phyloP scores from a whole-genome alignment of 2,888 invertebrate species.

The Heterodera filipjevi region DNA sequence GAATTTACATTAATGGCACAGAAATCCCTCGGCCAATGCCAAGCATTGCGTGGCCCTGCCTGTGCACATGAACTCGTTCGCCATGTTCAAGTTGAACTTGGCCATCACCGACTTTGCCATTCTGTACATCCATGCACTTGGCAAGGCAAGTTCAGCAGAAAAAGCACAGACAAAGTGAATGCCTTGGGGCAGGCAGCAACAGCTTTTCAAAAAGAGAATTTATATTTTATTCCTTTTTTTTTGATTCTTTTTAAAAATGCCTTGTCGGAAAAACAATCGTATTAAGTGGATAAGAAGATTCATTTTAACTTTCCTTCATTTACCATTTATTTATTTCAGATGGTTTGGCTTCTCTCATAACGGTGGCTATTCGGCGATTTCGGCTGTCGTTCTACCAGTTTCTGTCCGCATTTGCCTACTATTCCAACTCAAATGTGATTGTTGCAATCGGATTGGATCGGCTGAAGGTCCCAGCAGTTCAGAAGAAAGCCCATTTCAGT shows the following conservation, averaged over 20 bases:
- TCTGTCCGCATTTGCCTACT: constrained; percentile 56
- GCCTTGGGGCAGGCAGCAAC: no score
- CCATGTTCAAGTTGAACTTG: constrained; percentile 56
- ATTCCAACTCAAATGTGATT: constrained; percentile 57
- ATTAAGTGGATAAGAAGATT: no score
- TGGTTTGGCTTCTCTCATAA: constrained; percentile 52
- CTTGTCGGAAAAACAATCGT: no score
- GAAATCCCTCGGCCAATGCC: constrained; percentile 46
- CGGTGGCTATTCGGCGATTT: constrained; percentile 53
- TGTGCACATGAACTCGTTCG: constrained; percentile 49
- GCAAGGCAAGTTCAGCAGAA: constrained; percentile 43
- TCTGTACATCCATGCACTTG: constrained; percentile 52
- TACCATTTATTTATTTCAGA: neutral
- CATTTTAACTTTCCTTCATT: neutral
- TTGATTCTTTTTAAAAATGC: no score
- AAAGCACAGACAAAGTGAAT: no score
- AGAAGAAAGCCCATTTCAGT: constrained; percentile 24
- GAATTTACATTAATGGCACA: neutral
- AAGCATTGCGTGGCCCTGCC: constrained; percentile 46
- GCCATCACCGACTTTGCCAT: constrained; percentile 57
- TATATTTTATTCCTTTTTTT: no score
- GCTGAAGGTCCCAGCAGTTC: constrained; percentile 53
- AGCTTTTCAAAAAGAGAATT: no score
- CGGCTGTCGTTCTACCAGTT: constrained; percentile 53
- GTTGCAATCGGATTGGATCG: constrained; percentile 57